A percentile compares a stretch with the other conserved stretches of the same genome.
Evolutionary conservation across 2,797 vertebrate species (phyloP).

Genomic region (Anisognathus igniventris): DNA sequence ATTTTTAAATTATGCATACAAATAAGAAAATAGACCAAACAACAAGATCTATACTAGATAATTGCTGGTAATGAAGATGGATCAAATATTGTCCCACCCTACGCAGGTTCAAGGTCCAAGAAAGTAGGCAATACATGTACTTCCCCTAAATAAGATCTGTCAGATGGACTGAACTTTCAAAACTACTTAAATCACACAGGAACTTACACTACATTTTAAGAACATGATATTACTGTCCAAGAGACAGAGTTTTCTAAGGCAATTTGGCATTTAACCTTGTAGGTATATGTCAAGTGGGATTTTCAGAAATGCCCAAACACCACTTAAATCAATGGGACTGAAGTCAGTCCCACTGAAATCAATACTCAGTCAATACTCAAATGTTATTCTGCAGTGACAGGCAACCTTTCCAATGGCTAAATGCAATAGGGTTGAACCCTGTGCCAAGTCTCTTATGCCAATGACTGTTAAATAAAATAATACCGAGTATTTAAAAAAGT

Average conservation of each 20-base stretch:
- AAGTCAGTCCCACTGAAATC: background rate
- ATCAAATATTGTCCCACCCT: background rate
- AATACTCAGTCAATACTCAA: background rate
- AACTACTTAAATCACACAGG: background rate
- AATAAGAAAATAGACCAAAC: background rate
- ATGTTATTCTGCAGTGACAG: background rate
- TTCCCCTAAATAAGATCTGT: background rate
- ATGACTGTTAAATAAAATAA: background rate
- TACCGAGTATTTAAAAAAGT: background rate
- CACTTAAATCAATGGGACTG: background rate
- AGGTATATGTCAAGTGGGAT: background rate
- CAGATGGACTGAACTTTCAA: background rate
- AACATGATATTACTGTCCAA: background rate
- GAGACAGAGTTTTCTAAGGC: background rate
- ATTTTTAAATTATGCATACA: background rate
- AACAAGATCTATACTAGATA: background rate
- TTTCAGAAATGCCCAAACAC: background rate
- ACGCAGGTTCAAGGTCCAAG: background rate
- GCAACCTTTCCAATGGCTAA: background rate
- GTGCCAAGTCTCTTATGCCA: background rate
- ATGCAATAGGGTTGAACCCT: background rate
- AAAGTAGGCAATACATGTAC: background rate
- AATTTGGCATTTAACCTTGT: background rate
- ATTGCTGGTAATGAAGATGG: background rate
- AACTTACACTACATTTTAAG: background rate